Evolutionary conservation across 2,113 vertebrate genomes (phyloP), one percentile per base, ranked within the genome.

Genomic region (Euleptes europaea): DNA sequence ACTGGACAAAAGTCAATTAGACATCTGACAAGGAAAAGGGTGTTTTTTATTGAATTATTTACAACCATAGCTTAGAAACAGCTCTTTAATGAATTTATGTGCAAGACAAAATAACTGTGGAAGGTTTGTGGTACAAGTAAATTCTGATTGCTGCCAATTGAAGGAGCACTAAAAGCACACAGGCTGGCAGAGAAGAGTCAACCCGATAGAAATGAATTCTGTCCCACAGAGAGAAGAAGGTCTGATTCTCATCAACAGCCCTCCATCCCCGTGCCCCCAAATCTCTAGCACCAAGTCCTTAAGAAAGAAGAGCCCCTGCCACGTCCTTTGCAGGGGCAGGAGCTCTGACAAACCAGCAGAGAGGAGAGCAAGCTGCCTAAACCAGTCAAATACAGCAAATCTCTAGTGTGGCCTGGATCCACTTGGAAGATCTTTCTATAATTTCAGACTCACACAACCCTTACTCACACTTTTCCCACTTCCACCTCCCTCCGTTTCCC

Each of bases 21-120:
- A 19, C 0, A 4, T 21, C 33, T 12, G 1, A 63, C 17, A 2
- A 9, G 31, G 78, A 89, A 87, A 89, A 31, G 15, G 5, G 11
- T 84, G 84, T 85, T 77, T n/a, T 94, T 96, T 93, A 96, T 94
- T 95, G 82, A 89, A 90, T 90, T 90, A 92, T 84, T 89, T 92
- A 94, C 90, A 94, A 77, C 85, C 73, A 77, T 78, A 87, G 89
- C 81, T 90, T 89, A 89, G 63, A 54, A 78, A 78, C 14, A 60
- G n/a, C 70, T 87, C 1, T 0, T 83, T 42, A 49, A 83, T 77
- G 79, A 83, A 80, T 12, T 42, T 10, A 7, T 0, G 0, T 74
- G 87, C 60, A 65, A 83, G 28, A 67, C 83, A 83, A 85, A 74
- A 83, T 2, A 7, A 71, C 9, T 3, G 60, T 0, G 31, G 54